Percentiles rank a stretch among this genome's conserved stretches.
Evolutionary conservation across 2,888 invertebrate genomes (phyloP).

Genomic region (Phanerotoma sp.): DNA sequence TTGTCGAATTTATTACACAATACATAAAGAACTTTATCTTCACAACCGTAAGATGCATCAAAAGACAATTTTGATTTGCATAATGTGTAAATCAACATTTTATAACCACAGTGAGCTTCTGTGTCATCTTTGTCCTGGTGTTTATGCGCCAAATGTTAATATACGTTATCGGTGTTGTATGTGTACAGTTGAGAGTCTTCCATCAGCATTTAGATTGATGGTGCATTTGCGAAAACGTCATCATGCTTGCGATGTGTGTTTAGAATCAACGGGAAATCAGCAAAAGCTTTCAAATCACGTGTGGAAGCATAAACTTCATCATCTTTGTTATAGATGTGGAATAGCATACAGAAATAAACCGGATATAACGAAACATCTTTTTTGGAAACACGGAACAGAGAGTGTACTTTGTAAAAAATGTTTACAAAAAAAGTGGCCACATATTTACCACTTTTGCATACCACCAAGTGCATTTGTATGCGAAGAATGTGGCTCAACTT

Average conservation of each 20-base stretch:
- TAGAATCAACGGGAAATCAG: constrained; percentile 80
- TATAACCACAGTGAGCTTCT: constrained; percentile 84
- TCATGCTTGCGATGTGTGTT: constrained; percentile 83
- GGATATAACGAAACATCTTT: constrained; percentile 85
- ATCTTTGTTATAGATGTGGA: constrained; percentile 84
- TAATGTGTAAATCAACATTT: constrained; percentile 86
- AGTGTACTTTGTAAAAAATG: constrained; percentile 83
- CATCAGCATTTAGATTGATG: constrained; percentile 87
- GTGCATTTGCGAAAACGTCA: constrained; percentile 83
- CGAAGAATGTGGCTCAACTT: constrained; percentile 77
- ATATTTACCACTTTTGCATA: constrained; percentile 87
- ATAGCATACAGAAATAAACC: constrained; percentile 86
- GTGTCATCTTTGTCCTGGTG: constrained; percentile 84
- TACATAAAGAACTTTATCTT: constrained; percentile 82
- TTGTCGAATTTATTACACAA: constrained; percentile 64
- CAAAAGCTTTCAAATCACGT: constrained; percentile 81
- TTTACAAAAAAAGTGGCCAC: constrained; percentile 88
- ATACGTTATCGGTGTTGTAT: constrained; percentile 80
- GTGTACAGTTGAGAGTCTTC: constrained; percentile 74
- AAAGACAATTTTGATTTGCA: constrained; percentile 77
- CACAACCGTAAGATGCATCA: constrained; percentile 87
- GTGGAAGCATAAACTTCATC: constrained; percentile 87
- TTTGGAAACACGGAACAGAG: constrained; percentile 92
- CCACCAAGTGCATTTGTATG: constrained; percentile 78
- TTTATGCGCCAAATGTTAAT: constrained; percentile 67